Base-by-base conservation (phyloP, 2,888 invertebrate species). In the Plebejus argus region DNA sequence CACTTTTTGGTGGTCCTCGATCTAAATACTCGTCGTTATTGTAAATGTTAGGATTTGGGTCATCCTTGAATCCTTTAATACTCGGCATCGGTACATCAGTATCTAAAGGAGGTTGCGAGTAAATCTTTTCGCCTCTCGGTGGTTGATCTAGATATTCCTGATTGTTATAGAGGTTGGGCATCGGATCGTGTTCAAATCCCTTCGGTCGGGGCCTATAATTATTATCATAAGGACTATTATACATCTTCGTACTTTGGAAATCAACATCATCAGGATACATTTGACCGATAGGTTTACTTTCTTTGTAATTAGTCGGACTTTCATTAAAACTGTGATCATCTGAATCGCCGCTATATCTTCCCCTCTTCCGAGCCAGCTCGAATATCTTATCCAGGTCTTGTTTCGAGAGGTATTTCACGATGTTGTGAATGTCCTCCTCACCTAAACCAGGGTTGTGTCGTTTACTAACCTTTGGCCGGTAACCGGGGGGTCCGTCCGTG, bases 361-460 rank as follows among this genome's bases (percentile, higher is more conserved):
- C 77, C 77, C 77, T 80, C 81, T 81, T 81, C 35, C 80, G 85
- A 75, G 92, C 89, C 1, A 87, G 85, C 78, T 91, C 88, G 7
- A 93, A 81, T 35, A 94, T 87, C 81, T 89, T 91, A 81, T 91
- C 88, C 78, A 93, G 80, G 81, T 94, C 93, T 81, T 91, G 87
- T 83, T 92, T 90, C 3, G 92, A 89, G 70, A 94, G 84, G 82
- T 91, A 85, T 85, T 90, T 91, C 28, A 91, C 83, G 56, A 94
- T 81, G 76, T 91, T 93, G 79, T 85, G 87, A 53, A 93, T 84
- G 75, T 93, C 92, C 76, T 91, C 89, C 15, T 91, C 91, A 33
- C 85, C 87, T 80, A 93, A 86, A 58, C 88, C 89, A 18, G 88
- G 81, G 79, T 82, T 71, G 87, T 66, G 89, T 84, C 84, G 82